These are phyloP conservation scores for Pterostichus niger DNA, from an alignment of 2,888 invertebrate genomes.

Conservation along the genomic window DNA sequence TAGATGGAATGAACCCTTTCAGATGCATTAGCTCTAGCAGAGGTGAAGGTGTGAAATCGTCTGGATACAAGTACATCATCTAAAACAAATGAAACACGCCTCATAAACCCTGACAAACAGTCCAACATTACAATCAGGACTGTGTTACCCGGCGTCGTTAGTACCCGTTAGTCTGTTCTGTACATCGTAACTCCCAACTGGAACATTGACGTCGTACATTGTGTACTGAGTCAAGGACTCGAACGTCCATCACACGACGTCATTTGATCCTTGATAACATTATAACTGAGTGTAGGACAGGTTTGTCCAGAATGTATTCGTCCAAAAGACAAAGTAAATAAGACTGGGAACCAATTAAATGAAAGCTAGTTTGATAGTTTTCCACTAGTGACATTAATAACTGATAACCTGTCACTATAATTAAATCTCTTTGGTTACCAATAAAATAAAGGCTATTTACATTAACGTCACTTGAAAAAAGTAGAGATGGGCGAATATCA, in stretches of 20 bases:
- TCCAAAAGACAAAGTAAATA: too few species aligned
- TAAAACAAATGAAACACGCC: conserved; percentile 33
- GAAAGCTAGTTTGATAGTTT: too few species aligned
- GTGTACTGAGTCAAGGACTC: neutral
- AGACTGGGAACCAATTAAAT: too few species aligned
- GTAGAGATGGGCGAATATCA: too few species aligned
- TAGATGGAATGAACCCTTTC: neutral
- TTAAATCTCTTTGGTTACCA: too few species aligned
- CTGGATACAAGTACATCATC: conserved; percentile 12
- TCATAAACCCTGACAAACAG: conserved; percentile 28
- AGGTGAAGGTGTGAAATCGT: conserved; percentile 8
- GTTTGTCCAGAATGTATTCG: too few species aligned
- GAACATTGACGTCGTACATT: neutral
- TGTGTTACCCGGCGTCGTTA: neutral
- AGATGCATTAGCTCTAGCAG: neutral
- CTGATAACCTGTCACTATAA: too few species aligned
- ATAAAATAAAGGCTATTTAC: too few species aligned
- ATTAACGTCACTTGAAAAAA: too few species aligned
- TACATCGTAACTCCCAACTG: neutral
- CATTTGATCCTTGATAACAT: too few species aligned
- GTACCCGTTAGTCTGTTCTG: neutral
- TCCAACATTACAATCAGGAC: conserved; percentile 11
- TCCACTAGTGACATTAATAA: too few species aligned
- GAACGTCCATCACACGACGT: neutral
- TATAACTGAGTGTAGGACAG: too few species aligned